Evolutionary conservation across 1,140 invertebrate genomes (phyloP).

Genomic region (Periplaneta americana): DNA sequence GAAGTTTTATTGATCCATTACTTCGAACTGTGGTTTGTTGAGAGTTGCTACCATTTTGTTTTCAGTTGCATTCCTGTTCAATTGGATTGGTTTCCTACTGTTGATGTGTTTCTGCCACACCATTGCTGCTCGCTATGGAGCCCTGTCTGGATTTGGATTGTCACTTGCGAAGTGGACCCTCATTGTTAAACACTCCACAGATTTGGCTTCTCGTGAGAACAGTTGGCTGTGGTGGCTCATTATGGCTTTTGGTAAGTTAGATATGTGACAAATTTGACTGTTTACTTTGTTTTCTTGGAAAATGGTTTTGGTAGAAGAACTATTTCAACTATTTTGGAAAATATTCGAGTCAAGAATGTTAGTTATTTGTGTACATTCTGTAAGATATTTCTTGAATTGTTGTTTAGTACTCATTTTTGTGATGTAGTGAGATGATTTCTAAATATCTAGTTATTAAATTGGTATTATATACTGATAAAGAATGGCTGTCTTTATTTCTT

Average conservation of each 20-base stretch:
- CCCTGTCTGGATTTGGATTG: conserved; percentile 85
- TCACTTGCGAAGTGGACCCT: conserved; percentile 92
- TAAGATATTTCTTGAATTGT: too few species aligned
- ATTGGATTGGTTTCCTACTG: conserved; percentile 91
- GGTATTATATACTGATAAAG: too few species aligned
- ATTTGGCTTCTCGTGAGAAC: conserved; percentile 76
- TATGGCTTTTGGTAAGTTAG: conserved; percentile 71
- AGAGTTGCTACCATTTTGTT: conserved; percentile 17
- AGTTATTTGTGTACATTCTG: too few species aligned
- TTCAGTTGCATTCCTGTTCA: conserved; percentile 82
- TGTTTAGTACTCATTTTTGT: too few species aligned
- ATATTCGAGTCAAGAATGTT: too few species aligned
- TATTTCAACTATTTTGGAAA: too few species aligned
- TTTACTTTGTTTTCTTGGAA: too few species aligned
- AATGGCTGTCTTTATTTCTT: too few species aligned
- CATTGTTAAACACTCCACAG: conserved; percentile 86
- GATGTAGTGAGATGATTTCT: too few species aligned
- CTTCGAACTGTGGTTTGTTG: background rate
- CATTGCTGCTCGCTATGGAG: conserved; percentile 87
- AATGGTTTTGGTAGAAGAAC: too few species aligned
- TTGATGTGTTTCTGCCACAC: conserved; percentile 91
- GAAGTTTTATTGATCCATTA: too few species aligned
- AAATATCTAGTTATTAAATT: too few species aligned
- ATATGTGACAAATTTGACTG: background rate
- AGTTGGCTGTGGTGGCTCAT: conserved; percentile 88